Evolutionary conservation across 2,113 vertebrate genomes (phyloP).

Genomic region (Melierax canorus): DNA sequence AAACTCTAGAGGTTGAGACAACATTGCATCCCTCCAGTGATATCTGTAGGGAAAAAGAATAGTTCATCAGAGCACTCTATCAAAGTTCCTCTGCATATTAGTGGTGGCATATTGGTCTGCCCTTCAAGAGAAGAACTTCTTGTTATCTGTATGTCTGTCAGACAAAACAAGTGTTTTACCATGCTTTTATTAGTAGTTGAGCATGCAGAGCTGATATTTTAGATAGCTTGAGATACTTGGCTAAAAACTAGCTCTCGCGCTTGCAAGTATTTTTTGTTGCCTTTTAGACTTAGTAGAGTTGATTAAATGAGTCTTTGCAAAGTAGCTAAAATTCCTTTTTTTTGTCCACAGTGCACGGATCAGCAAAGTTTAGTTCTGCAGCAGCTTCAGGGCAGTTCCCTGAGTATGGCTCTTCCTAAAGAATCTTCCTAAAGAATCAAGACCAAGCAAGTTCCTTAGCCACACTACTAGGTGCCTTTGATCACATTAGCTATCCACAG

Average conservation of each 20-base stretch:
- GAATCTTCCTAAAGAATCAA: not conserved
- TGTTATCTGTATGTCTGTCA: not conserved
- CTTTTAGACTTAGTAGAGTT: not conserved
- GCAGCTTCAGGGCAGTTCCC: not conserved
- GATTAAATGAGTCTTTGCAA: not conserved
- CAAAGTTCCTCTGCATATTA: not conserved
- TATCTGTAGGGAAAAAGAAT: not conserved
- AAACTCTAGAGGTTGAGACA: not conserved
- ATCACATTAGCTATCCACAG: fast-evolving
- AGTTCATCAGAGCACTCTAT: not conserved
- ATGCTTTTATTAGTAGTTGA: not conserved
- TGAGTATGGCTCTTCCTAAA: not conserved
- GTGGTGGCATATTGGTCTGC: not conserved
- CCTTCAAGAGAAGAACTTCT: not conserved
- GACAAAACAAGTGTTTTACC: not conserved
- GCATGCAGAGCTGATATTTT: not conserved
- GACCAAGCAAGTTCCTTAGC: not conserved
- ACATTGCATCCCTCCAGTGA: fast-evolving
- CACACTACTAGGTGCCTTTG: not conserved
- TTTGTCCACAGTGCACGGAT: not conserved
- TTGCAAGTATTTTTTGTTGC: not conserved
- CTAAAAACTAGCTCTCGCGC: not conserved
- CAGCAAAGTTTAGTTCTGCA: not conserved
- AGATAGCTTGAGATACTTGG: not conserved
- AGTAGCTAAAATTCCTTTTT: not conserved